Base-by-base conservation (phyloP, 2,113 vertebrate genomes). In the Cepphus grylle region DNA sequence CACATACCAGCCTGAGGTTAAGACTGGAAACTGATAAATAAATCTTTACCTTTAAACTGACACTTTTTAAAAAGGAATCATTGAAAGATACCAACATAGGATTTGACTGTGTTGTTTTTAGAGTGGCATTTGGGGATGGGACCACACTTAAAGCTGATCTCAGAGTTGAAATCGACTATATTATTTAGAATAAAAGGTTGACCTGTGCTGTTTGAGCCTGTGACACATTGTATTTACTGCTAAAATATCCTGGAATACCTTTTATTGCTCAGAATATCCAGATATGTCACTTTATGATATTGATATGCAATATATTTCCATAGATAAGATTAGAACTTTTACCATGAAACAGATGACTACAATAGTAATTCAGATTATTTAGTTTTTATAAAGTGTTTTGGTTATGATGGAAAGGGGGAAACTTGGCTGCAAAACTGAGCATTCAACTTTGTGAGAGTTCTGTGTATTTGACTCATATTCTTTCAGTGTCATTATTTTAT, bases 261-360 rank as follows among this genome's bases (percentile, higher is more conserved):
- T 93, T 96, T 95, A 82, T 97, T 97, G 88, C 91, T 97, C 85
- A 89, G 82, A 97, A 88, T 95, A 98, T 95, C 93, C 94, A 95
- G 42, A 91, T 95, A 91, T 93, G 93, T 97, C 97, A 96, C 95
- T 93, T 94, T 90, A 72, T 95, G 34, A 93, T 97, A 97, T 50
- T 95, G 94, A 97, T 97, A 97, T 96, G 96, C 97, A 97, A 97
- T 97, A 92, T 98, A 97, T 98, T 98, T 98, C 96, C 97, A 93
- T 97, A 95, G 97, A 95, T 97, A 94, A 86, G 52, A 88, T 97
- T 95, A 98, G 67, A 94, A 96, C 65, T 86, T 97, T 97, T 97
- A 94, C 92, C 97, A 61, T 94, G 95, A 95, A 97, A 96, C 88
- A 98, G 85, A 95, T 97, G 84, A 96, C 94, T 91, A 92, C 52